phyloP scores from a whole-genome alignment of 2,113 vertebrate genomes.

The Hippocampus zosterae region DNA sequence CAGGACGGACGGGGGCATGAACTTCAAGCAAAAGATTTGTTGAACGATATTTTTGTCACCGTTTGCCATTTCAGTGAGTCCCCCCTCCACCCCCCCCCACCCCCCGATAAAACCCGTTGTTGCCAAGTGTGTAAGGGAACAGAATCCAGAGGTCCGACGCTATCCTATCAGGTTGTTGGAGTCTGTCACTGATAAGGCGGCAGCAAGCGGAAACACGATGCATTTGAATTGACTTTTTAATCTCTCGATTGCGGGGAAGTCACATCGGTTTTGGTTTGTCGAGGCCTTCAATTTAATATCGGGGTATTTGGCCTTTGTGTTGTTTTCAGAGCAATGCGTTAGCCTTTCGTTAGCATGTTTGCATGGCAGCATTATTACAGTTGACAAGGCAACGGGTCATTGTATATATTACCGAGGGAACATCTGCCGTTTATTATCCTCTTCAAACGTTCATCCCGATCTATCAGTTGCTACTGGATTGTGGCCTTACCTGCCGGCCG shows the following conservation, averaged over 20 bases:
- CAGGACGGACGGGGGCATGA: slow-evolving; percentile 20
- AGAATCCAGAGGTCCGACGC: slow-evolving; percentile 65
- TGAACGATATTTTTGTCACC: slow-evolving; percentile 61
- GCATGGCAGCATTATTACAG: slow-evolving; percentile 50
- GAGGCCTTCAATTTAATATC: not conserved
- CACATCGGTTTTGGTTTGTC: not conserved
- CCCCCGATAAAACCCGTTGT: slow-evolving; percentile 60
- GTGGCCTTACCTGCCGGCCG: slow-evolving; percentile 59
- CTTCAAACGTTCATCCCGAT: slow-evolving; percentile 58
- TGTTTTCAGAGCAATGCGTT: not conserved
- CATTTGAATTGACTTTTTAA: slow-evolving; percentile 62
- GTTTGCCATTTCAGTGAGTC: slow-evolving; percentile 65
- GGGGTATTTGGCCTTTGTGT: not conserved
- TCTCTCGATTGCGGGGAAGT: slow-evolving; percentile 52
- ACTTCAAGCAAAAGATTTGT: slow-evolving; percentile 49
- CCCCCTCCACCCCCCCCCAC: not conserved
- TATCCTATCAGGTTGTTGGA: slow-evolving; percentile 68
- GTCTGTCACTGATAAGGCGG: slow-evolving; percentile 71
- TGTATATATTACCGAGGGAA: slow-evolving; percentile 48
- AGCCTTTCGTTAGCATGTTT: not conserved
- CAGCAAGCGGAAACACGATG: slow-evolving; percentile 51
- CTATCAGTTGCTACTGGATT: slow-evolving; percentile 65
- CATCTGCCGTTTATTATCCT: slow-evolving; percentile 78
- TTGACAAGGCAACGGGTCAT: slow-evolving; percentile 46
- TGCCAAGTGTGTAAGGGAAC: slow-evolving; percentile 67